phyloP scores from a whole-genome alignment of 2,888 invertebrate species.

The Acleris laterana region DNA sequence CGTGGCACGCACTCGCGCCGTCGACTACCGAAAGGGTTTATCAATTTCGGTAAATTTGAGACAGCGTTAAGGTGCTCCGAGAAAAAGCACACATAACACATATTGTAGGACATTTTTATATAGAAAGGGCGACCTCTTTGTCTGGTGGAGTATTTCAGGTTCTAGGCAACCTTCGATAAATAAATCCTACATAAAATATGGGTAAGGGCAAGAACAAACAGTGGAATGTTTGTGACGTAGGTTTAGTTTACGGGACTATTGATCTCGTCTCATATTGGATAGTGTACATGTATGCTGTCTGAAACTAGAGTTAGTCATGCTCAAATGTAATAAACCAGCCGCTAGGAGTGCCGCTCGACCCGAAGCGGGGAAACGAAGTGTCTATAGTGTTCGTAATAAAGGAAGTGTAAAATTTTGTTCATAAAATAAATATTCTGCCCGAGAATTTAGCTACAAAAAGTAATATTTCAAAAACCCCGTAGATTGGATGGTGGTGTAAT shows the following conservation, averaged over 20 bases:
- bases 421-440: slow-evolving; percentile 10
- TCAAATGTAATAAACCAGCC: slow-evolving; percentile 5
- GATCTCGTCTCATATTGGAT: no score
- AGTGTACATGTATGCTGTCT: not conserved
- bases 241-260: no score
- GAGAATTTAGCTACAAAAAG: slow-evolving; percentile 8
- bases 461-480: slow-evolving; percentile 12
- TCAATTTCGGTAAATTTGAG: slow-evolving; percentile 13
- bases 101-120: no score
- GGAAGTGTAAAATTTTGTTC: slow-evolving; percentile 7
- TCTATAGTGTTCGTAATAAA: slow-evolving; percentile 10
- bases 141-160: no score
- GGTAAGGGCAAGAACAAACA: no score
- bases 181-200: no score
- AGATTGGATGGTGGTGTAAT: slow-evolving; percentile 26
- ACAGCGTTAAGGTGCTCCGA: not conserved
- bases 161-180: no score
- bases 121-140: no score
- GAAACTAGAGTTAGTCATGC: not conserved
- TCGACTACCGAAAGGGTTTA: slow-evolving; percentile 14
- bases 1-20: not conserved
- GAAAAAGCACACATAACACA: slow-evolving; percentile 1
- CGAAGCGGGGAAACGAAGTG: not conserved
- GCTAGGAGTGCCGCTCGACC: not conserved
- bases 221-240: no score